A percentile compares a stretch with the other conserved stretches of the same genome.
These are phyloP conservation scores for Ips nitidus DNA, from an alignment of 1,140 invertebrate species.

Conservation along the genomic window DNA sequence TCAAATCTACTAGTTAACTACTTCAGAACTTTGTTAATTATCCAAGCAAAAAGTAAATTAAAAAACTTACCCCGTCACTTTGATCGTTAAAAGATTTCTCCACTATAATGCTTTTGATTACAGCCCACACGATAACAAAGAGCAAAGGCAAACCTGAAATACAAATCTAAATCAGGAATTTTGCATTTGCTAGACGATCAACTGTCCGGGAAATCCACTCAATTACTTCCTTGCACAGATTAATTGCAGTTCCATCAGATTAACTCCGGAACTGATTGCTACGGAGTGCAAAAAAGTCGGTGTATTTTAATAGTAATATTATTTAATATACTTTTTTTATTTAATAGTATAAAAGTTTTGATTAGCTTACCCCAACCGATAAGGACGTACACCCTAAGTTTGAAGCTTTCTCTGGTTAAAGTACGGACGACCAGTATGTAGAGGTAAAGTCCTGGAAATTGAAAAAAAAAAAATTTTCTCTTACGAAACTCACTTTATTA, in stretches of 20 bases:
- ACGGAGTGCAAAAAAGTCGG: too few relatives aligned
- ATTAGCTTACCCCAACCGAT: slow-evolving; percentile 91
- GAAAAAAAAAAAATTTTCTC: too few relatives aligned
- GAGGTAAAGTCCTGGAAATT: slow-evolving; percentile 78
- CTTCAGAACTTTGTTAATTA: too few relatives aligned
- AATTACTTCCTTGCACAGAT: too few relatives aligned
- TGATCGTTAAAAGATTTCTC: background rate
- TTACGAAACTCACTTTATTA: too few relatives aligned
- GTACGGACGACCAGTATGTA: slow-evolving; percentile 93
- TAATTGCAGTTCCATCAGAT: background rate
- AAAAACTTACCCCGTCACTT: slow-evolving; percentile 1
- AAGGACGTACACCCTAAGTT: slow-evolving; percentile 77
- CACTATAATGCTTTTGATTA: background rate
- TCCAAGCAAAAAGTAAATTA: too few relatives aligned
- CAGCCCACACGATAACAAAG: background rate
- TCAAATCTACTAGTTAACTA: too few relatives aligned
- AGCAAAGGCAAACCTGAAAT: background rate
- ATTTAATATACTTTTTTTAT: too few relatives aligned
- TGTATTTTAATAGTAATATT: too few relatives aligned
- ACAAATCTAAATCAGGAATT: too few relatives aligned
- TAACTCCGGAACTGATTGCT: too few relatives aligned
- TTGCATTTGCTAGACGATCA: background rate
- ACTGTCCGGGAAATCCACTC: background rate
- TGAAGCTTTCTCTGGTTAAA: slow-evolving; percentile 87
- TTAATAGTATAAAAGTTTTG: too few relatives aligned